Evolutionary conservation across 2,888 invertebrate genomes (phyloP), one percentile per base, ranked within the genome.

Genomic region (Salpingus planirostris): DNA sequence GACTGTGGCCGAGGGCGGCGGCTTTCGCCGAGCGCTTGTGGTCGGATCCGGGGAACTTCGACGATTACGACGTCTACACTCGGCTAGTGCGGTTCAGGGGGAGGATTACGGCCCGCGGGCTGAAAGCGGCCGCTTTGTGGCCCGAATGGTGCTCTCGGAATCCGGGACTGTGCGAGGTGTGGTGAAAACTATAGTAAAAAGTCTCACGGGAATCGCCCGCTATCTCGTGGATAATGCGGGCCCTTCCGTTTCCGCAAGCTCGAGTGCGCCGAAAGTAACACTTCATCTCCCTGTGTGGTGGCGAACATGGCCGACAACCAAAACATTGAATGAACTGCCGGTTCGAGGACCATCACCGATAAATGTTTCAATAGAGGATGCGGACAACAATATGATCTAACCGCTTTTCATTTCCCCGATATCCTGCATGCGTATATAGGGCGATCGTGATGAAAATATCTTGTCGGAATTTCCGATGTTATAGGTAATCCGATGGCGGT

Each of bases 1-100:
- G 86, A 55, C 66, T 87, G 52, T 88, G 87, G 86, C 88, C 88
- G 15, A 70, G 88, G 38, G 68, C 79, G 3, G 80, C 85, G 0
- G 87, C 87, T 2, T 62, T 86, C 41, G 86, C 80, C 0, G 88
- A 87, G 66, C 70, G 87, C 49, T 63, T 82, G 43, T 82, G 82
- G 82, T 69, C 73, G 25, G 78, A 78, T 54, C 66, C 67, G 24
- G 62, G 21, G 2, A 3, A 11, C 6, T 31, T 38, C 46, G 69
- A 71, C 49, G 69, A 73, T 21, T 59, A 67, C 29, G 73, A 71
- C 46, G 78, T 78, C 12, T 79, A 78, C 59, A 66, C 73, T 26
- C 68, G 82, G 31, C 61, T 82, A 32, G 73, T 77, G 47, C 69
- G 73, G 41, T 78, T 78, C 48, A 67, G 78, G 31, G 67, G 75